Base-by-base conservation (phyloP, 1,140 invertebrate species). In the Leptopilina boulardi region DNA sequence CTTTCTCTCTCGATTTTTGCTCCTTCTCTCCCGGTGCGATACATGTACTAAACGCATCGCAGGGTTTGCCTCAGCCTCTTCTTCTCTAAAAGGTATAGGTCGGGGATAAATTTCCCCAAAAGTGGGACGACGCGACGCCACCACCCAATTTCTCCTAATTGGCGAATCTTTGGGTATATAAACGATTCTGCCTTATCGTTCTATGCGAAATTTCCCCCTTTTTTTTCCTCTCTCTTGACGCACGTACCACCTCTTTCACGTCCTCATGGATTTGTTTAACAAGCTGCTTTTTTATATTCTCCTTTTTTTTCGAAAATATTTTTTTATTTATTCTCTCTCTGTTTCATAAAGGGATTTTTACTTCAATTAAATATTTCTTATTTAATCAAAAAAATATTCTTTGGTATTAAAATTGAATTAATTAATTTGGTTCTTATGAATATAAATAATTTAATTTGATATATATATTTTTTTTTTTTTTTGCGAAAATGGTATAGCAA, bases 121-220 rank as follows among this genome's bases (percentile, higher is more conserved):
- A 85, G 77, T 84, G 72, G 84, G 78, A 80, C 78, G 76, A 77
- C 76, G 78, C 78, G 76, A 77, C 76, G 78, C 79, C 54, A 73
- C 80, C 77, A 83, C 78, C 79, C 78, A 74, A 81, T 78, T 82
- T 83, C 81, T 77, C 84, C 78, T 82, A 82, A 81, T 78, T 82
- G 82, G 80, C 77, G 56, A 59, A 21, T 66, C 23, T 66, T 66
- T 30, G 23, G 59, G 59, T 38, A 38, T n/a, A n/a, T 30, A 66
- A 66, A 34, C 59, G 59, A 66, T 66, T 66, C 59, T 66, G 15
- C 26, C 56, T 82, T 82, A 80, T 82, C 82, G 70, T 34, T 34
- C 75, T 71, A 81, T 47, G 74, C 70, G 80, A 84, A 51, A 66
- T 66, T 66, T n/a, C 59, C 21, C 4, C 59, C 34, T 38, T 66